Percentiles rank a stretch among this genome's conserved stretches.
phyloP scores from a whole-genome alignment of 2,113 vertebrate genomes.

The mouse (Mus musculus) region DNA sequence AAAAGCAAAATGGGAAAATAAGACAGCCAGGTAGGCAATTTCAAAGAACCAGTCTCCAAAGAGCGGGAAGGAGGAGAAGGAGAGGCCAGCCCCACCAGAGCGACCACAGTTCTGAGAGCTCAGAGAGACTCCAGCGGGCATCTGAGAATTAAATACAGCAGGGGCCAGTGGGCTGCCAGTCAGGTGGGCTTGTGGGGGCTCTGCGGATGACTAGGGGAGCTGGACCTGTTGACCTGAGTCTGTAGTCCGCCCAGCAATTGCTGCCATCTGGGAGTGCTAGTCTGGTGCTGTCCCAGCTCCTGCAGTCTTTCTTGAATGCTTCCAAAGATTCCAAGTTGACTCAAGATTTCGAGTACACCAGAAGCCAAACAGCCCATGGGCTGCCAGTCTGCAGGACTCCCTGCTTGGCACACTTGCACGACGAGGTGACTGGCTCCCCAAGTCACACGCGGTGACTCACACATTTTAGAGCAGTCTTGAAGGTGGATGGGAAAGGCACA shows the following conservation, averaged over 20 bases:
- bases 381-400: neutral
- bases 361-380: neutral
- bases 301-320: neutral
- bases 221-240: fast-evolving
- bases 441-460: neutral
- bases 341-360: neutral
- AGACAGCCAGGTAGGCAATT: neutral
- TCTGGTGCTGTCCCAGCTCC: neutral
- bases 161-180: neutral
- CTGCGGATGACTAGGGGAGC: fast-evolving
- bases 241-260: neutral
- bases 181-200: fast-evolving
- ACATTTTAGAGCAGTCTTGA: neutral
- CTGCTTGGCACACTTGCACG: neutral
- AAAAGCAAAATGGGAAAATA: neutral
- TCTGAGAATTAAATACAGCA: neutral
- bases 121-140: neutral
- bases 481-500: neutral
- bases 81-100: neutral
- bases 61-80: neutral
- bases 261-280: neutral
- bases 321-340: neutral
- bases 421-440: fast-evolving
- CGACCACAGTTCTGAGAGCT: neutral
- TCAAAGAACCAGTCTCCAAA: neutral